Evolutionary conservation across 92 coral and sea anemone species (phyloP).

Genomic region (Zoanthus sansibaricus): DNA sequence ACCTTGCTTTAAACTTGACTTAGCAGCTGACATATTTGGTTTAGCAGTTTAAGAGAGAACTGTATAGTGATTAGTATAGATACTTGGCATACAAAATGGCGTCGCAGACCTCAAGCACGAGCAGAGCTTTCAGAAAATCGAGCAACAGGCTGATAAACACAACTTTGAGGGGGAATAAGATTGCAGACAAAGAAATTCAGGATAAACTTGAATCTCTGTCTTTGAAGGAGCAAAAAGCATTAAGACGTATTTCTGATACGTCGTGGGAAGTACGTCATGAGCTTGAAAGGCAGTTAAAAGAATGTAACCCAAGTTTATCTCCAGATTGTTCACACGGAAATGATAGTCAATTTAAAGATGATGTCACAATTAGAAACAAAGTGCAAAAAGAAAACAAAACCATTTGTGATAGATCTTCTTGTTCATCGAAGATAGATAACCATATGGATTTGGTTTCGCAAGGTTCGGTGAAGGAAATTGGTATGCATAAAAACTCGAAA

Average conservation of each 20-base stretch:
- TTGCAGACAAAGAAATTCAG: slow-evolving; percentile 83
- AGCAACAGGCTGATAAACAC: slow-evolving; percentile 68
- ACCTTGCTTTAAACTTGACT: no score
- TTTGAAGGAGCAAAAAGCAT: slow-evolving; percentile 73
- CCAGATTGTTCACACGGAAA: background rate
- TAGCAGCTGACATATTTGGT: no score
- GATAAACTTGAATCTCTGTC: slow-evolving; percentile 72
- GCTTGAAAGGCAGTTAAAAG: background rate
- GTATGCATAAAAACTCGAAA: background rate
- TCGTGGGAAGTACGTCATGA: slow-evolving; percentile 77
- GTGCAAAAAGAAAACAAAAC: background rate
- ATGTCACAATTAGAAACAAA: background rate
- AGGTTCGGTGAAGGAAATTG: background rate
- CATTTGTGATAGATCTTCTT: background rate
- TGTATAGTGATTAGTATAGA: no score
- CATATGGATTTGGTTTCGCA: background rate
- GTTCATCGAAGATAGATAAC: background rate
- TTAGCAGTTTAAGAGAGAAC: no score
- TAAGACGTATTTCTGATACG: slow-evolving; percentile 67
- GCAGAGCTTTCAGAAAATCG: slow-evolving; percentile 62
- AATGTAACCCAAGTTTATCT: background rate
- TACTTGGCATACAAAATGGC: slow-evolving; percentile 7
- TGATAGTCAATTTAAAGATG: background rate
- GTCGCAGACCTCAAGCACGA: slow-evolving; percentile 62
- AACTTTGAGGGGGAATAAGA: slow-evolving; percentile 66